phyloP scores from a whole-genome alignment of 1,140 invertebrate genomes.

The Drosophila paulistorum region DNA sequence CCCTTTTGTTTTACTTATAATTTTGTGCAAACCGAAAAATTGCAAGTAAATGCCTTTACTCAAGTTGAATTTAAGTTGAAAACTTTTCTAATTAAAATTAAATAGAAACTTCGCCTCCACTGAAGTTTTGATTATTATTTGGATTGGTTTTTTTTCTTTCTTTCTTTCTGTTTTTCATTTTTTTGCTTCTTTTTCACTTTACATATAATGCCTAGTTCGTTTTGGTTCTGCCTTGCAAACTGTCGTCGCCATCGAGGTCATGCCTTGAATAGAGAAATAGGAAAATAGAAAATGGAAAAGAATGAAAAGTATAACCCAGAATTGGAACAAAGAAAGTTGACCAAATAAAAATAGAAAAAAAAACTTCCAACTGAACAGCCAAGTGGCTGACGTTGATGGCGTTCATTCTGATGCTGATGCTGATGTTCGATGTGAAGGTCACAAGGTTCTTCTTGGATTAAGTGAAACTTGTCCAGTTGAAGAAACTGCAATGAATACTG shows the following conservation, averaged over 20 bases:
- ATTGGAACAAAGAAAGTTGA: conserved; percentile 43
- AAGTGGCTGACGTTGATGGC: conserved; percentile 36
- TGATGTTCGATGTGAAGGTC: conserved; percentile 17
- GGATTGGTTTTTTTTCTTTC: conserved; percentile 40
- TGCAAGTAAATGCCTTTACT: conserved; percentile 46
- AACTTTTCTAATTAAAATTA: conserved; percentile 81
- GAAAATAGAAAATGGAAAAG: conserved; percentile 19
- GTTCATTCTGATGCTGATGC: background rate
- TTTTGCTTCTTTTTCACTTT: conserved; percentile 15
- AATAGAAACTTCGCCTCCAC: conserved; percentile 66
- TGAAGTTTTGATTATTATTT: conserved; percentile 79
- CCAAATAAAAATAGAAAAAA: background rate
- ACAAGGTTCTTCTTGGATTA: conserved; percentile 20
- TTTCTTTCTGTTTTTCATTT: background rate
- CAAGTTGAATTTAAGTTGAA: conserved; percentile 73
- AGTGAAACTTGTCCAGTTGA: conserved; percentile 22
- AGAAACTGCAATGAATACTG: conserved; percentile 9
- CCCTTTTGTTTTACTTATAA: conserved; percentile 59
- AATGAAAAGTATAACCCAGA: background rate
- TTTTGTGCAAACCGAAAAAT: conserved; percentile 50
- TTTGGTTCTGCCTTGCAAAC: conserved; percentile 16
- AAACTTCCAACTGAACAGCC: conserved; percentile 38
- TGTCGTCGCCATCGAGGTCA: conserved; percentile 38
- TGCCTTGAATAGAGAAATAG: conserved; percentile 28
- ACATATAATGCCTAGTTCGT: conserved; percentile 15